Conservation (phyloP, 2,797 vertebrate species). For the Lacerta bilineata region DNA sequence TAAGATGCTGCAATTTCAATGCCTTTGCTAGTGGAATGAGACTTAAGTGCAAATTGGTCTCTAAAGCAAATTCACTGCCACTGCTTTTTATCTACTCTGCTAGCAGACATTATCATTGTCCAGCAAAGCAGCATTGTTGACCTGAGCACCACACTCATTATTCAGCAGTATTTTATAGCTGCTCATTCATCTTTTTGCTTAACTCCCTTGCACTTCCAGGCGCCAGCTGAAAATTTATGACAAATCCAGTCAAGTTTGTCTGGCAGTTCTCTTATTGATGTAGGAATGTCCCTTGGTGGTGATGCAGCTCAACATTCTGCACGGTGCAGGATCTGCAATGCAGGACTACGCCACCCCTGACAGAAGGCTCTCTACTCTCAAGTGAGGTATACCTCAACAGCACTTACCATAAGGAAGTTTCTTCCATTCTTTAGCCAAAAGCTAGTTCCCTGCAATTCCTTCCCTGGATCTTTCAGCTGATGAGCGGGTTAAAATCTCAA, state of each 20-base stretch:
- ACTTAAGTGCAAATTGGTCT: not conserved
- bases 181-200: constrained; percentile 20
- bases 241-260: constrained; percentile 50
- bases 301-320: too few species aligned
- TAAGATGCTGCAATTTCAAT: not conserved
- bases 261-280: constrained; percentile 47
- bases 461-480: too few species aligned
- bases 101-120: not conserved
- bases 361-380: too few species aligned
- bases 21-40: too few species aligned
- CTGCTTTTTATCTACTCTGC: constrained; percentile 10
- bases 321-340: too few species aligned
- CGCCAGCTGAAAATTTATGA: constrained; percentile 55
- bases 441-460: too few species aligned
- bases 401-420: too few species aligned
- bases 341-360: too few species aligned
- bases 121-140: constrained; percentile 17
- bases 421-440: too few species aligned
- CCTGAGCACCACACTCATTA: constrained; percentile 4
- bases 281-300: too few species aligned
- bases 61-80: not conserved
- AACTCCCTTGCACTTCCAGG: constrained; percentile 29
- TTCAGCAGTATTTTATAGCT: constrained; percentile 33
- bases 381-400: too few species aligned
- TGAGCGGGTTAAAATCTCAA: too few species aligned